Evolutionary conservation across 2,888 invertebrate species (phyloP).

Genomic region (Rhagonycha lutea): DNA sequence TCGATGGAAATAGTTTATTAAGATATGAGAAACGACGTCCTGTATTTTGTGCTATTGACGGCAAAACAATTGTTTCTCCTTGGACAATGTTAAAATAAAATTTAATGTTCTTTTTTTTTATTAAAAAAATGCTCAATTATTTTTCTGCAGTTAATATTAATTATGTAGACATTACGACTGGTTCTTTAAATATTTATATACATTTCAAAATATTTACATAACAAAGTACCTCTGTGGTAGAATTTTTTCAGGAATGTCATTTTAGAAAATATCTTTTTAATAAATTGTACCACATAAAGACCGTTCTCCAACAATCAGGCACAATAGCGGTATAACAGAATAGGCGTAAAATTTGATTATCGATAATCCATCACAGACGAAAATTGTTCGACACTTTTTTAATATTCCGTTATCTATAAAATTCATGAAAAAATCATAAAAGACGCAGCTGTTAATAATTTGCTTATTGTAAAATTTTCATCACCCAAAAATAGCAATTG

Average conservation of each 20-base stretch:
- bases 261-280: neutral
- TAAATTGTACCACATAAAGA: neutral
- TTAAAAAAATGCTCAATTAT: neutral
- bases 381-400: conserved; percentile 14
- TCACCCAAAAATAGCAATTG: neutral
- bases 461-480: neutral
- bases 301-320: conserved; percentile 3
- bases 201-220: neutral
- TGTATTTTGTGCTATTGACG: conserved; percentile 26
- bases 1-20: conserved; percentile 32
- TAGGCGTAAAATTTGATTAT: conserved; percentile 17
- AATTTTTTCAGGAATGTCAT: neutral
- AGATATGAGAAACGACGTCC: conserved; percentile 27
- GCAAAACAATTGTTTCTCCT: conserved; percentile 24
- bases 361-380: conserved; percentile 14
- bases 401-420: conserved; percentile 7
- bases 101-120: neutral
- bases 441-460: neutral
- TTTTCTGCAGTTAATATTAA: neutral
- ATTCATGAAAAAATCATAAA: neutral
- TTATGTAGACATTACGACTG: neutral
- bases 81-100: conserved; percentile 4
- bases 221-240: neutral
- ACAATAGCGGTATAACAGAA: conserved; percentile 13
- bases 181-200: neutral